A percentile compares a stretch with the other conserved stretches of the same genome.
Conservation (phyloP, 2,797 vertebrate species). For the Philypnodon macrostomus region DNA sequence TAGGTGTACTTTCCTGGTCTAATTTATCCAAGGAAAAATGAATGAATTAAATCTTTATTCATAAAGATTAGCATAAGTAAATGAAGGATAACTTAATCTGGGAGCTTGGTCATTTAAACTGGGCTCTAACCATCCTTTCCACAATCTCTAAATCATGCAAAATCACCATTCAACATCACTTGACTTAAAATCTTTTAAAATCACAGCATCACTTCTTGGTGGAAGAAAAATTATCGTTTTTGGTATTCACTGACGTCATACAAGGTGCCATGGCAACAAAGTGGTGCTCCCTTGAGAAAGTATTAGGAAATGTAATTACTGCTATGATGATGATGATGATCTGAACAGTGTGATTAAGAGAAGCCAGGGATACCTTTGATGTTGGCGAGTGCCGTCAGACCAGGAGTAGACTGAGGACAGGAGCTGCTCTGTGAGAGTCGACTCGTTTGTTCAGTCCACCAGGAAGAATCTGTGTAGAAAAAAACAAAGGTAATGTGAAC, state of each 20-base stretch:
- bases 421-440: constrained; percentile 44
- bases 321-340: constrained; percentile 61
- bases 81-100: constrained; percentile 33
- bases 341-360: constrained; percentile 62
- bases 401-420: constrained; percentile 49
- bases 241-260: too few species aligned
- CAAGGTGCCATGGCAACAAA: constrained; percentile 35
- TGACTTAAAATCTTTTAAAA: constrained; percentile 61
- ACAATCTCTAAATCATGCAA: constrained; percentile 31
- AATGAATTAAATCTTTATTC: constrained; percentile 4
- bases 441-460: constrained; percentile 53
- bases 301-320: constrained; percentile 57
- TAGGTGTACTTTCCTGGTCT: constrained; percentile 4
- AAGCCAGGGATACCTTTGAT: constrained; percentile 71
- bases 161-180: not conserved
- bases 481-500: constrained; percentile 33
- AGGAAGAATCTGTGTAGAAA: constrained; percentile 49
- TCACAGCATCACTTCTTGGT: constrained; percentile 30
- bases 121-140: constrained; percentile 32
- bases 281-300: constrained; percentile 39
- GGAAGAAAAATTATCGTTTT: constrained; percentile 43
- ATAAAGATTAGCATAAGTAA: constrained; percentile 17
- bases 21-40: constrained; percentile 11
- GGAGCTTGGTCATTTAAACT: constrained; percentile 33
- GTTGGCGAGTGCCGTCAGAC: constrained; percentile 56